phyloP scores from a whole-genome alignment of 2,888 invertebrate genomes.

The Agrotis puta region DNA sequence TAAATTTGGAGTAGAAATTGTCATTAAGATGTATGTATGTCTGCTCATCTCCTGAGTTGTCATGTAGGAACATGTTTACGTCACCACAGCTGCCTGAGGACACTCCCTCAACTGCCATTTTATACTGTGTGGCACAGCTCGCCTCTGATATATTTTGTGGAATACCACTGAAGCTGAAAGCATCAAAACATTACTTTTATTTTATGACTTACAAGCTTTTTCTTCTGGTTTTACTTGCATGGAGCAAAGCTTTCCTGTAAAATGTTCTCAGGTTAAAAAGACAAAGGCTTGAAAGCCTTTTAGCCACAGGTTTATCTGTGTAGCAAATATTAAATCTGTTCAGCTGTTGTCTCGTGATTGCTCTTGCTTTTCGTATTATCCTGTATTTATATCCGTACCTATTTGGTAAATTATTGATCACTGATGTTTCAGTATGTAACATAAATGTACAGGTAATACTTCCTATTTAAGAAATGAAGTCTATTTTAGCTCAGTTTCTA shows the following conservation, averaged over 20 bases:
- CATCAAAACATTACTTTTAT: constrained; percentile 8
- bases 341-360: too few species aligned
- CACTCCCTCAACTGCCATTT: constrained; percentile 88
- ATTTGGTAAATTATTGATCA: too few species aligned
- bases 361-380: too few species aligned
- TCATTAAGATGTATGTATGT: constrained; percentile 86
- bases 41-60: constrained; percentile 86
- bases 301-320: too few species aligned
- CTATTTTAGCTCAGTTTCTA: neutral
- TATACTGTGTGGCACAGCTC: constrained; percentile 89
- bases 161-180: constrained; percentile 87
- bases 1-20: constrained; percentile 88
- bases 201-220: neutral
- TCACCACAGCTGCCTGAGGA: constrained; percentile 84
- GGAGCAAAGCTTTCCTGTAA: too few species aligned
- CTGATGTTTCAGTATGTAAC: neutral
- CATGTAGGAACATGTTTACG: constrained; percentile 86
- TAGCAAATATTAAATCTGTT: too few species aligned
- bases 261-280: too few species aligned
- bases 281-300: too few species aligned
- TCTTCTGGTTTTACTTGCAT: too few species aligned
- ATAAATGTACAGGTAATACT: neutral
- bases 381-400: neutral
- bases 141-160: constrained; percentile 89
- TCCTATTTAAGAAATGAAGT: neutral